These are phyloP conservation scores for Athalia cordata DNA, from an alignment of 2,888 invertebrate genomes.

Conservation along the genomic window DNA sequence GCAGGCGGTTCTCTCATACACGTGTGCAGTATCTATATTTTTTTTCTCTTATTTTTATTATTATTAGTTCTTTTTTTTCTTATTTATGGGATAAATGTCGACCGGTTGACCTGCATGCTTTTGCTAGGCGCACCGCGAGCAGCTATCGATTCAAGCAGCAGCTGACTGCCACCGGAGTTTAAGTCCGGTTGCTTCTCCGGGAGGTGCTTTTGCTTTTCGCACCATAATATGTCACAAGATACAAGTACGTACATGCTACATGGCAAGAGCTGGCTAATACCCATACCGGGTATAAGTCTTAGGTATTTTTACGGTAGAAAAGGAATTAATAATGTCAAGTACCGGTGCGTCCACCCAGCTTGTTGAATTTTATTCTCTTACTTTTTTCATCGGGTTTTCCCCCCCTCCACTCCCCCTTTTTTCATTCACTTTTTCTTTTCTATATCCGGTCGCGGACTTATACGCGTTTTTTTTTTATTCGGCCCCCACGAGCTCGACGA, in stretches of 20 bases:
- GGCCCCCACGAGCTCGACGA: not conserved
- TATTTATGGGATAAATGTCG: slow-evolving; percentile 30
- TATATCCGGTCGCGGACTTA: no score
- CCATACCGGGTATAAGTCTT: slow-evolving; percentile 36
- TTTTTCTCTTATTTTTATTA: no score
- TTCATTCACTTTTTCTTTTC: not conserved
- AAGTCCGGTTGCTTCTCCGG: slow-evolving; percentile 40
- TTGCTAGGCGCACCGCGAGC: slow-evolving; percentile 32
- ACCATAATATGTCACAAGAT: no score
- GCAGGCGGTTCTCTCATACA: slow-evolving; percentile 24
- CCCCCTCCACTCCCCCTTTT: no score
- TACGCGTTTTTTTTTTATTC: no score
- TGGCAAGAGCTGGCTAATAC: slow-evolving; percentile 45
- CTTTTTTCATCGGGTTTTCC: not conserved
- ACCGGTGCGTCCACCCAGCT: slow-evolving; percentile 17
- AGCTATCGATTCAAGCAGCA: slow-evolving; percentile 64
- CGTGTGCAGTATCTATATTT: no score
- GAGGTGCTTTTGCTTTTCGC: slow-evolving; percentile 38
- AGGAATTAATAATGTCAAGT: slow-evolving; percentile 32
- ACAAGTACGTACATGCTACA: slow-evolving; percentile 20
- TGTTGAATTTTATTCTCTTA: no score
- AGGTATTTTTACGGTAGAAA: slow-evolving; percentile 22
- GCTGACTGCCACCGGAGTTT: slow-evolving; percentile 54
- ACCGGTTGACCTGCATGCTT: slow-evolving; percentile 45
- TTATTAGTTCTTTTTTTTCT: no score